Percentiles rank a stretch among this genome's conserved stretches.
Evolutionary conservation across 2,888 invertebrate species (phyloP).

Genomic region (Metacarcinus magister): DNA sequence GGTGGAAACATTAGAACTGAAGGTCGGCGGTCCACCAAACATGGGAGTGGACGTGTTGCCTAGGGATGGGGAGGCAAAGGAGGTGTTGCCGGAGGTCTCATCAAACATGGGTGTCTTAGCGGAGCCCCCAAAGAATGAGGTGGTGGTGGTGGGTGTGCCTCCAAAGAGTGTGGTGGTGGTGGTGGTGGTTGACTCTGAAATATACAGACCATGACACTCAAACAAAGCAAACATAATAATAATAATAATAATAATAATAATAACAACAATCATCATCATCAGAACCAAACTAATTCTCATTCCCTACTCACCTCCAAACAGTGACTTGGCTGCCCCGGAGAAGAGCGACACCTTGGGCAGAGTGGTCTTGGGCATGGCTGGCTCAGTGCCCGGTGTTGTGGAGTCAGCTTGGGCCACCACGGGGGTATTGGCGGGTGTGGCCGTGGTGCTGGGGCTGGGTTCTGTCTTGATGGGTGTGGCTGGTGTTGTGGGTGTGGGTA

Average conservation of each 20-base stretch:
- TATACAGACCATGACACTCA: neutral
- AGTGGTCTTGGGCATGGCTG: neutral
- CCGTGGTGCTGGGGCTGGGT: neutral
- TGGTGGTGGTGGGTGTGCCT: neutral
- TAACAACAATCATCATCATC: neutral
- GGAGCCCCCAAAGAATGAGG: neutral
- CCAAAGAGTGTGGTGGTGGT: slow-evolving; percentile 40
- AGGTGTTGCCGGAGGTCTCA: neutral
- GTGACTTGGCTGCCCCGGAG: slow-evolving; percentile 28
- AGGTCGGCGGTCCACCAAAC: slow-evolving; percentile 37
- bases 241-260: neutral
- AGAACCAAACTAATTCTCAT: neutral
- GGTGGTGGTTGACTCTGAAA: neutral
- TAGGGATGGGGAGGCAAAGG: neutral
- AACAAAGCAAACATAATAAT: neutral
- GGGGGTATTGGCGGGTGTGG: neutral
- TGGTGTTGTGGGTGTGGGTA: neutral
- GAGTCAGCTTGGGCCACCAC: slow-evolving; percentile 58
- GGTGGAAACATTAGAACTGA: slow-evolving; percentile 65
- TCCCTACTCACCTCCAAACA: slow-evolving; percentile 64
- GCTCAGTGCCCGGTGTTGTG: slow-evolving; percentile 54
- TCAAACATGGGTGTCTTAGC: neutral
- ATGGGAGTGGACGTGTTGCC: neutral
- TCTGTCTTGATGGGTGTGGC: neutral
- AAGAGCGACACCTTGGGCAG: neutral